Base-by-base conservation (phyloP, 2,113 vertebrate species). In the Oxygymnocypris stewartii region DNA sequence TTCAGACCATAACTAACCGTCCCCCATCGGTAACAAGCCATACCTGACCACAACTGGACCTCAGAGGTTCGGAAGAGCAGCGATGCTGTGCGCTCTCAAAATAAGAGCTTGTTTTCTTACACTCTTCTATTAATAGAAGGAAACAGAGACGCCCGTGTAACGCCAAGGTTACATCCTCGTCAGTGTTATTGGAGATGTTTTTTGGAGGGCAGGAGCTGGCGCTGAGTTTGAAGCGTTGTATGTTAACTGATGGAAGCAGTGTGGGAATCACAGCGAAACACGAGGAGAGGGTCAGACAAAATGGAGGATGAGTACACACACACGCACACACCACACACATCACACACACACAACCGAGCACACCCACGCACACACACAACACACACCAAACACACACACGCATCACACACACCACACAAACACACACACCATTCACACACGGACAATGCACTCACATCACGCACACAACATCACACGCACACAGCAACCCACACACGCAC, bases 1-100 rank as follows among this genome's bases (percentile, higher is more conserved):
- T 71, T 85, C 37, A 85, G 79, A 78, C 87, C 79, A 49, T 85
- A 82, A 82, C 44, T 88, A 88, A 82, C 78, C 51, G 42, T 84
- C 65, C 35, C 63, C 25, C 84, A 59, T 74, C 80, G 77, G 85
- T 77, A 88, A 77, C 75, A n/a, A 77, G 69, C 31, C 84, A 79
- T 71, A 59, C n/a, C 18, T 2, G 4, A 85, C 84, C 79, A 69
- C 87, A 85, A 71, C 71, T 69, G 78, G 69, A 85, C 87, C 84
- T 85, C 37, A 54, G 82, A 87, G 82, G 83, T 59, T 23, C 57
- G n/a, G 57, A n/a, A 59, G 57, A 59, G 57, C 57, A n/a, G 23
- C 8, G 20, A 59, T 23, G 57, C 57, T 3, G 57, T 61, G 75
- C 11, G 25, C 9, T 49, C 44, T 65, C 65, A 80, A 37, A 61